These are phyloP conservation scores for Sebastes minor DNA, from an alignment of 2,797 vertebrate species.

Conservation along the genomic window DNA sequence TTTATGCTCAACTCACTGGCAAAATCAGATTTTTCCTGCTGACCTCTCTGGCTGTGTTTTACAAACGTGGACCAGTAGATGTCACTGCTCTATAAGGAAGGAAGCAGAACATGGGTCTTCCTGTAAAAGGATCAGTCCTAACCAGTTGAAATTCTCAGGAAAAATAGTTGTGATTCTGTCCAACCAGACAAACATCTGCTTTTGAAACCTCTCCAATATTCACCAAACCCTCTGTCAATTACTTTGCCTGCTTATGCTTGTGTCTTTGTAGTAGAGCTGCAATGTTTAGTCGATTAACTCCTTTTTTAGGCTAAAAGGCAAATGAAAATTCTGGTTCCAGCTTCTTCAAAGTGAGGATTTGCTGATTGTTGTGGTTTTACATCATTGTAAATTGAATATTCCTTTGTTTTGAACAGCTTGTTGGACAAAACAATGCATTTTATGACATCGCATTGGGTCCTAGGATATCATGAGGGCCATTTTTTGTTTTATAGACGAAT, in stretches of 20 bases:
- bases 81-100: slow-evolving; percentile 7
- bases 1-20: not conserved
- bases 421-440: not conserved
- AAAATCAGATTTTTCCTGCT: not conserved
- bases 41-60: not conserved
- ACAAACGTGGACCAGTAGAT: not conserved
- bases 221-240: not conserved
- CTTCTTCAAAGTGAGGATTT: not conserved
- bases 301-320: not conserved
- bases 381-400: not conserved
- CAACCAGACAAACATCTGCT: not conserved
- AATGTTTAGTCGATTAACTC: not conserved
- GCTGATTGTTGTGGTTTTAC: not conserved
- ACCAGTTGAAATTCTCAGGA: not conserved
- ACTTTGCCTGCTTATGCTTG: not conserved
- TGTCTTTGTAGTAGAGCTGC: not conserved
- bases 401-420: not conserved
- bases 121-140: not conserved
- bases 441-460: not conserved
- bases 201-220: not conserved
- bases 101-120: not conserved
- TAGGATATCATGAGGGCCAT: not conserved
- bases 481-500: not conserved
- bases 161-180: not conserved
- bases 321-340: not conserved